A percentile compares a stretch with the other conserved stretches of the same genome.
Conservation (phyloP, 2,888 invertebrate species). For the Lomographa bimaculata region DNA sequence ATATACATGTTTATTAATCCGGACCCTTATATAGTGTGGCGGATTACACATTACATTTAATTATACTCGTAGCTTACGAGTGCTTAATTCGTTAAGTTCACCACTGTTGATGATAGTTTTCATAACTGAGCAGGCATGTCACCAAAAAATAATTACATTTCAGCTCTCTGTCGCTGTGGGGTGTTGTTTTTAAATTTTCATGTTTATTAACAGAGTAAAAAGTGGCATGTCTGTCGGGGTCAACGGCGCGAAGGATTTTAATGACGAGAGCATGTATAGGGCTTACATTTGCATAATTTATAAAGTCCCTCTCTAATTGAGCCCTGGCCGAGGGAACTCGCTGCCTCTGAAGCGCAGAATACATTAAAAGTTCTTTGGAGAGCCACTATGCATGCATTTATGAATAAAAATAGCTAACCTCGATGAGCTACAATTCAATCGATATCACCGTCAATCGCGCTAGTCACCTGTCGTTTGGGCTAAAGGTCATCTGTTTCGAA, state of each 20-base stretch:
- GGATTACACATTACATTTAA: too few relatives aligned
- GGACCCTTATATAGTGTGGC: too few relatives aligned
- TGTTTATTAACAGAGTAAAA: slow-evolving; percentile 38
- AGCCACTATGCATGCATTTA: slow-evolving; percentile 6
- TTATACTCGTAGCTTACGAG: too few relatives aligned
- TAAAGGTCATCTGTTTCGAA: slow-evolving; percentile 6
- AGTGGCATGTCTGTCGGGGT: slow-evolving; percentile 35
- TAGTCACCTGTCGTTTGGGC: neutral
- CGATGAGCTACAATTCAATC: slow-evolving; percentile 2
- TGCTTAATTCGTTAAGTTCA: too few relatives aligned
- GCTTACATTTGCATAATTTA: slow-evolving; percentile 58
- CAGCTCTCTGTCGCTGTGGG: neutral
- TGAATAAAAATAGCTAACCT: slow-evolving; percentile 12
- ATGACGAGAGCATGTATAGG: slow-evolving; percentile 48
- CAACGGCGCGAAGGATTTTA: slow-evolving; percentile 55
- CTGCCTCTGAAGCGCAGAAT: slow-evolving; percentile 29
- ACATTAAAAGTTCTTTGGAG: slow-evolving; percentile 25
- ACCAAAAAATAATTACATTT: slow-evolving; percentile 8
- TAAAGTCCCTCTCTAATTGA: slow-evolving; percentile 49
- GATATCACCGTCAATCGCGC: slow-evolving; percentile 3
- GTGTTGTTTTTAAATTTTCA: slow-evolving; percentile 25
- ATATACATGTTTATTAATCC: too few relatives aligned
- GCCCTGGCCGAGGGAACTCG: slow-evolving; percentile 24
- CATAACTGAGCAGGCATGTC: too few relatives aligned
- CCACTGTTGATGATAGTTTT: too few relatives aligned